Base-by-base conservation (phyloP, 1,140 invertebrate genomes). In the Zeugodacus cucurbitae region DNA sequence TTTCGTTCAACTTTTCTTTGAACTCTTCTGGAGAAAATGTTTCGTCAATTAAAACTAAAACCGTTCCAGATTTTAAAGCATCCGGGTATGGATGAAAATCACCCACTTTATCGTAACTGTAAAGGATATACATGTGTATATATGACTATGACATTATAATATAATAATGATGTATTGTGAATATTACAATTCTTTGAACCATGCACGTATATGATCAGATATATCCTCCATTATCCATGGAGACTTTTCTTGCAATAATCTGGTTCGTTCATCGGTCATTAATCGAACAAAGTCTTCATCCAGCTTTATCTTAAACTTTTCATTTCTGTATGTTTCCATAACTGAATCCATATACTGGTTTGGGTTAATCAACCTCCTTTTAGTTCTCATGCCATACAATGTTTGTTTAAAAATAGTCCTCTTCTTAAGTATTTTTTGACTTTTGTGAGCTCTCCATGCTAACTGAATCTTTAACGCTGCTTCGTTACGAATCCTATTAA, bases 161-260 rank as follows among this genome's bases (percentile, higher is more conserved):
- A 82, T 26, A 54, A n/a, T 26, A 58, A 32, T 48, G 11, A 22
- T 58, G 22, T 41, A 64, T n/a, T 87, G 7, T 44, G 4, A 20
- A n/a, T 62, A 34, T 87, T 67, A 87, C 86, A 87, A 87, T 70
- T 87, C 87, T 29, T 32, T 57, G 67, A 96, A 95, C 96, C 96
- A 96, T 82, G 94, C 94, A 85, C 95, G 95, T 89, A 96, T 95
- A 92, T 96, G 96, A 87, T 95, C 95, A 2, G 94, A 94, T 88
- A 96, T 96, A 90, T 96, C 96, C 90, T 96, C 96, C 93, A 96
- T 95, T 62, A 96, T 92, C 87, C 94, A 94, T 2, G 95, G 95
- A 86, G 94, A 94, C 86, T 94, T 93, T 3, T 95, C 91, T 91
- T 94, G 94, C 64, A 95, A 89, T 17, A 96, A 94, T 87, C 94